These are phyloP conservation scores for Bathynomus jamesi DNA, from an alignment of 1,140 invertebrate species.

Conservation along the genomic window DNA sequence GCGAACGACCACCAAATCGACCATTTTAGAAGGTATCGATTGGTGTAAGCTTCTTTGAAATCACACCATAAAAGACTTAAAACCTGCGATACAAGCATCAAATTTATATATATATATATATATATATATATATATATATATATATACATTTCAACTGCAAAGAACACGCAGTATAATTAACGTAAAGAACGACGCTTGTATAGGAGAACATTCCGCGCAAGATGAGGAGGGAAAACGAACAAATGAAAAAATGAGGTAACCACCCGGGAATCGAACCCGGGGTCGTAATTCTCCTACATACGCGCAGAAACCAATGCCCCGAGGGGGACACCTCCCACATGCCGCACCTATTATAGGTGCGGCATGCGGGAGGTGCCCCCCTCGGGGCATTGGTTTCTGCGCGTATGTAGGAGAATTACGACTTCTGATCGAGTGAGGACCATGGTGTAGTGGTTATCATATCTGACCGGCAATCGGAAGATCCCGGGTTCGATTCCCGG, in stretches of 20 bases:
- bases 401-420: no score
- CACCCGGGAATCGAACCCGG: no score
- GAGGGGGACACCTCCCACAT: no score
- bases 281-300: neutral
- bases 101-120: neutral
- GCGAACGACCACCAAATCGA: slow-evolving; percentile 73
- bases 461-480: no score
- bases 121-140: slow-evolving; percentile 3
- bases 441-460: no score
- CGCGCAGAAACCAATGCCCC: neutral
- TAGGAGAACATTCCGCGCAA: neutral
- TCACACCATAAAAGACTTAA: slow-evolving; percentile 54
- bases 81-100: slow-evolving; percentile 2
- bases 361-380: no score
- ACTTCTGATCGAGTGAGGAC: no score
- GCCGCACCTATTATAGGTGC: no score
- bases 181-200: neutral
- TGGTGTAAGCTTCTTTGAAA: slow-evolving; percentile 59
- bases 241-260: no score
- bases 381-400: no score
- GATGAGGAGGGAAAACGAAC: no score
- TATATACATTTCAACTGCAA: neutral
- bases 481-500: no score
- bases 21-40: slow-evolving; percentile 69
- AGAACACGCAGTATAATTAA: neutral